These are phyloP conservation scores for Mionectes macconnelli DNA, from an alignment of 2,113 vertebrate species.

Conservation along the genomic window DNA sequence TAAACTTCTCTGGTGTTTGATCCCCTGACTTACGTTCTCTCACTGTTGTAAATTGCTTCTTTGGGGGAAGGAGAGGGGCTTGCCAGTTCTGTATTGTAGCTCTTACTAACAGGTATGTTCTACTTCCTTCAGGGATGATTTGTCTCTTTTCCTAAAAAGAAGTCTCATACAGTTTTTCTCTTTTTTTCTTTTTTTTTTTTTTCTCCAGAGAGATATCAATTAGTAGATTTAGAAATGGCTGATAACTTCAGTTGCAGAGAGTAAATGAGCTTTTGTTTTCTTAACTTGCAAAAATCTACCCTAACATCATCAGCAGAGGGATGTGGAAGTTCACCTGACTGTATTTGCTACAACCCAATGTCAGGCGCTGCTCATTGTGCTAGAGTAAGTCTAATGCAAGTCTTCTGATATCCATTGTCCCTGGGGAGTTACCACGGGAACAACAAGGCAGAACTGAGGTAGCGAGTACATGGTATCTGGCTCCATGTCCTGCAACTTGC, in stretches of 20 bases:
- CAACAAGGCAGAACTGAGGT: not conserved
- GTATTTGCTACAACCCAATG: not conserved
- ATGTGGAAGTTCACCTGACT: not conserved
- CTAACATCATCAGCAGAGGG: not conserved
- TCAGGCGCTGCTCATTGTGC: not conserved
- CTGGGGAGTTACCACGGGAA: not conserved
- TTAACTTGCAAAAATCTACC: not conserved
- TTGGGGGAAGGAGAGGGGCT: not conserved
- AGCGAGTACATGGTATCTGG: not conserved
- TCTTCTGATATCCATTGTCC: not conserved
- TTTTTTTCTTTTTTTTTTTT: not conserved
- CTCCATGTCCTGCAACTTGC: not conserved
- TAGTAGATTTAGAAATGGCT: not conserved
- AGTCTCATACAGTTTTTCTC: not conserved
- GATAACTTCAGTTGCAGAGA: not conserved
- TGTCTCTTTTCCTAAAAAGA: not conserved
- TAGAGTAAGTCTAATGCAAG: not conserved
- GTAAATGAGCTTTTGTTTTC: not conserved
- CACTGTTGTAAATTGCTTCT: constrained; percentile 16
- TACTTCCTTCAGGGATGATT: not conserved
- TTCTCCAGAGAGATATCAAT: not conserved
- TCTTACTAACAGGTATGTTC: not conserved
- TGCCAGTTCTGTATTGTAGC: not conserved
- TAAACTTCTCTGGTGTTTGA: constrained; percentile 33
- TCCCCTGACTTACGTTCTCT: constrained; percentile 25